Conservation (phyloP, 2,797 vertebrate genomes). For the Coendou prehensilis region DNA sequence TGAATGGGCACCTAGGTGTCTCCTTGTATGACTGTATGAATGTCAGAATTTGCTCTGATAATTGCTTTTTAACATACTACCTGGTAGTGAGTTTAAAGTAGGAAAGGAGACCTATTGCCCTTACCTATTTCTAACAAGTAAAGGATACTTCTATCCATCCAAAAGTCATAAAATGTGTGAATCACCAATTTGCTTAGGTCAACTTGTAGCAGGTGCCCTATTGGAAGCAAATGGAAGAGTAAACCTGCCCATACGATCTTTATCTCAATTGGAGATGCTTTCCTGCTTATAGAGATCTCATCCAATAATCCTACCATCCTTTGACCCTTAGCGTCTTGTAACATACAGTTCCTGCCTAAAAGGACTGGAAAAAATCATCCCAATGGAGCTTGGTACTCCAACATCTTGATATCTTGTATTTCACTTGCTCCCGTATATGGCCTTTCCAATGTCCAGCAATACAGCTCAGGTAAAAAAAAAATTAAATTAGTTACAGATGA, state of each 20-base stretch:
- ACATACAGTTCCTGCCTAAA: background rate
- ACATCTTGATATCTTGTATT: conserved; percentile 36
- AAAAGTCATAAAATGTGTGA: conserved; percentile 23
- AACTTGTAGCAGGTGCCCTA: background rate
- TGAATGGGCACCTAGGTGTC: background rate
- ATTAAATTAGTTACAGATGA: conserved; percentile 23
- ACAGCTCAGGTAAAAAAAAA: conserved; percentile 5
- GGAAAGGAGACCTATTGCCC: background rate
- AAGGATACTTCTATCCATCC: background rate
- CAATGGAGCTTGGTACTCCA: background rate
- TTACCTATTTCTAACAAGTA: conserved; percentile 36
- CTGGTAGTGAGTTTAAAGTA: conserved; percentile 10
- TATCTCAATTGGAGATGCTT: conserved; percentile 30
- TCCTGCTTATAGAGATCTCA: conserved; percentile 10
- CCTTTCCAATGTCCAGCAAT: conserved; percentile 6
- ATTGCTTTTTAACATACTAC: conserved; percentile 50
- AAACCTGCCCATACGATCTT: background rate
- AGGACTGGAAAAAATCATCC: conserved; percentile 14
- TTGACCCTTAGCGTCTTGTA: conserved; percentile 38
- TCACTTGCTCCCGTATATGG: background rate
- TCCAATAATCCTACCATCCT: background rate
- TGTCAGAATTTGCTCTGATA: conserved; percentile 30
- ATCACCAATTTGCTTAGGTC: conserved; percentile 1
- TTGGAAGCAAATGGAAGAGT: conserved; percentile 46
- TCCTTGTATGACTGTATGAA: conserved; percentile 28